phyloP scores from a whole-genome alignment of 2,888 invertebrate genomes.

The Thymelicus acteon region DNA sequence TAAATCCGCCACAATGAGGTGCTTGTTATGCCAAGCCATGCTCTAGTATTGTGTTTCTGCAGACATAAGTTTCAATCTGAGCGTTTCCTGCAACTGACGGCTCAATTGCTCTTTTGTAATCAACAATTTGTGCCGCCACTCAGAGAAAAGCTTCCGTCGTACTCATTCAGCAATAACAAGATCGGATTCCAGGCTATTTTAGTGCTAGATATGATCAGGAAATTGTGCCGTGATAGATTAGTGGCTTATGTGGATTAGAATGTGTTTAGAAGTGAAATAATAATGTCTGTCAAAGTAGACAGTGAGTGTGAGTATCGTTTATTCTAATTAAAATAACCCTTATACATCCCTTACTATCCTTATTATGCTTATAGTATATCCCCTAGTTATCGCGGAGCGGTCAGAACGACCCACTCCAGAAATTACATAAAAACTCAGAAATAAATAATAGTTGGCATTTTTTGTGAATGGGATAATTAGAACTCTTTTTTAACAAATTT shows the following conservation, averaged over 20 bases:
- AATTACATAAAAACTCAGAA: no score
- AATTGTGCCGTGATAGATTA: constrained; percentile 29
- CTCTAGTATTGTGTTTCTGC: constrained; percentile 42
- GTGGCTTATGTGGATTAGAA: neutral
- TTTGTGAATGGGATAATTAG: no score
- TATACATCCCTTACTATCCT: no score
- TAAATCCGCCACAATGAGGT: constrained; percentile 6
- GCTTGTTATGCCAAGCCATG: constrained; percentile 14
- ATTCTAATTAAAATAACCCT: no score
- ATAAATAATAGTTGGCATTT: no score
- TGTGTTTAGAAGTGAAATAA: no score
- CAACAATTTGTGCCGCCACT: constrained; percentile 78
- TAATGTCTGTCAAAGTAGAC: no score
- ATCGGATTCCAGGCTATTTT: constrained; percentile 74
- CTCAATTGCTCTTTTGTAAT: constrained; percentile 84
- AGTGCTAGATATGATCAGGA: constrained; percentile 65
- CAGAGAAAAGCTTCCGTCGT: constrained; percentile 65
- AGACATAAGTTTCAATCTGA: constrained; percentile 80
- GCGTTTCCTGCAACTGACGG: constrained; percentile 77
- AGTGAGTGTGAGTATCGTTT: no score
- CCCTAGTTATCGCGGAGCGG: no score
- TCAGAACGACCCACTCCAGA: no score
- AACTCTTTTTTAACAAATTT: no score
- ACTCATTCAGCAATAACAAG: constrained; percentile 73
- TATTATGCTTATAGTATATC: no score